A percentile compares a stretch with the other conserved stretches of the same genome.
These are phyloP conservation scores for human (Homo sapiens) DNA, from an alignment of 2,113 vertebrate genomes.

Conservation along the genomic window DNA sequence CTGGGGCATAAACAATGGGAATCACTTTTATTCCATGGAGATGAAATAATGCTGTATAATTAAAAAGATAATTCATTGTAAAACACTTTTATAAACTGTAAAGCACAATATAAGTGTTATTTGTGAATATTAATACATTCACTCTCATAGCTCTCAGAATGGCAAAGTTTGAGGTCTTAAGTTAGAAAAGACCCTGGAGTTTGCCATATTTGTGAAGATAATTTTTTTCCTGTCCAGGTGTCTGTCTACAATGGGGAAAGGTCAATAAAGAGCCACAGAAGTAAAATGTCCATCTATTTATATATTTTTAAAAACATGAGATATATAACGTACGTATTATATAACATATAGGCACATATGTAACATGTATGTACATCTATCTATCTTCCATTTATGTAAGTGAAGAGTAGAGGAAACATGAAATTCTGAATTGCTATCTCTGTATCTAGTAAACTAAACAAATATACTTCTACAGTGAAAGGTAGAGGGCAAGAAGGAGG, in stretches of 20 bases:
- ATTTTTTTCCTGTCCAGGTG: neutral
- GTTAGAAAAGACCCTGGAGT: neutral
- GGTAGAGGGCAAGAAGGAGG: neutral
- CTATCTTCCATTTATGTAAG: neutral
- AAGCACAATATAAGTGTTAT: neutral
- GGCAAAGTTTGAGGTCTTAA: neutral
- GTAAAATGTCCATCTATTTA: neutral
- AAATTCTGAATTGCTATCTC: neutral
- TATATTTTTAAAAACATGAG: neutral
- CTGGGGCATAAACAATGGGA: neutral
- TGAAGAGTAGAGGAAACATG: neutral
- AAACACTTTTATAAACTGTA: neutral
- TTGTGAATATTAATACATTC: neutral
- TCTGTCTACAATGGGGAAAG: neutral
- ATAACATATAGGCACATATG: neutral
- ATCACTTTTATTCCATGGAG: neutral
- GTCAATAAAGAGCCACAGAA: neutral
- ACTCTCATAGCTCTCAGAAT: neutral
- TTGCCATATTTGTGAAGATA: neutral
- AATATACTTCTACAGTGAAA: neutral
- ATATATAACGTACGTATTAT: neutral
- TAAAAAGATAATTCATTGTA: neutral
- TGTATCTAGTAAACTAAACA: neutral
- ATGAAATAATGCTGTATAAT: neutral
- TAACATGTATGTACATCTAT: neutral